These are phyloP conservation scores for Ennomos quercinarius DNA, from an alignment of 2,888 invertebrate species.

Conservation along the genomic window DNA sequence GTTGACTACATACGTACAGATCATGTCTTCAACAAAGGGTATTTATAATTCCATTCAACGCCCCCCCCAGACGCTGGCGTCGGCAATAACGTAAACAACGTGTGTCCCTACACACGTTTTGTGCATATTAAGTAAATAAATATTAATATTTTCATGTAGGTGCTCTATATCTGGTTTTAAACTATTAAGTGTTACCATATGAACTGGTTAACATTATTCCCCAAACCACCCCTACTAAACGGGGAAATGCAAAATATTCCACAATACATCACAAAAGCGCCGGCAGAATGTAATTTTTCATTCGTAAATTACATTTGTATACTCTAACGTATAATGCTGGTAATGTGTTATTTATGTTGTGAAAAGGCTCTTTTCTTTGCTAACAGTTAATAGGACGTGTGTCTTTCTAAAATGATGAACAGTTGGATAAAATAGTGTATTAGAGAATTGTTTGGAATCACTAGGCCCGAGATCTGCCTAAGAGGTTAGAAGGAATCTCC, in stretches of 20 bases:
- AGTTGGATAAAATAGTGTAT: not conserved
- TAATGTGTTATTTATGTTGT: constrained; percentile 33
- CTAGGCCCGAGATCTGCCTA: no score
- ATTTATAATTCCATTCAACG: no score
- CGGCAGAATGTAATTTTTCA: constrained; percentile 56
- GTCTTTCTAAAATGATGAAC: constrained; percentile 10
- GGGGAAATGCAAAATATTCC: constrained; percentile 26
- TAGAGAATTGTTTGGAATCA: not conserved
- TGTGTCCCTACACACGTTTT: no score
- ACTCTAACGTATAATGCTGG: constrained; percentile 39
- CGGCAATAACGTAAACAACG: no score
- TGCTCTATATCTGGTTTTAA: no score
- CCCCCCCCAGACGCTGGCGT: no score
- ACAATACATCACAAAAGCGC: constrained; percentile 36
- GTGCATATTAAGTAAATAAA: no score
- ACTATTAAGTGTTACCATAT: constrained; percentile 4
- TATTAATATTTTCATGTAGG: no score
- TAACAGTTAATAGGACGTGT: constrained; percentile 10
- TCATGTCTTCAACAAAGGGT: no score
- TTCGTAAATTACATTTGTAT: constrained; percentile 53
- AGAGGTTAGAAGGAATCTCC: no score
- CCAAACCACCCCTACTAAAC: constrained; percentile 16
- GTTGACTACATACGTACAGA: no score
- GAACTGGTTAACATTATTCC: constrained; percentile 6
- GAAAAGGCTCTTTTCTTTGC: constrained; percentile 21